Evolutionary conservation across 2,888 invertebrate species (phyloP).

Genomic region (Ennomos erosarius): DNA sequence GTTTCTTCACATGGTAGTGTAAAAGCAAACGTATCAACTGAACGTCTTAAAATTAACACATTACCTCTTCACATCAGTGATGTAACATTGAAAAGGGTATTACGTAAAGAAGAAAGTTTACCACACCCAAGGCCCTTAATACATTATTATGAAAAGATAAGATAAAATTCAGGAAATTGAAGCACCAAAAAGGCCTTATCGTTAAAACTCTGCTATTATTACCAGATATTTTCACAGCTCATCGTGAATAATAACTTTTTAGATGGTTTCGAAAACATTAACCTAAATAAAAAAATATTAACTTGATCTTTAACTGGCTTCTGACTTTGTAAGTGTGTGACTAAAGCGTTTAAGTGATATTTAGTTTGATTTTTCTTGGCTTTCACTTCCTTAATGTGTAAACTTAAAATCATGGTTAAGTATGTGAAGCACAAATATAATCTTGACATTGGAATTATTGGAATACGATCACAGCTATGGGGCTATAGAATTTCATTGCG

Average conservation of each 20-base stretch:
- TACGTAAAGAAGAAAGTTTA: conserved; percentile 52
- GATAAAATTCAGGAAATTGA: conserved; percentile 29
- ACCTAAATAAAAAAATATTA: conserved; percentile 37
- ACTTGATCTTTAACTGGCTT: conserved; percentile 38
- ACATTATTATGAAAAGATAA: conserved; percentile 33
- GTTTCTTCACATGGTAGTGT: neutral
- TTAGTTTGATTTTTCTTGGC: conserved; percentile 39
- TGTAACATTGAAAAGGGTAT: conserved; percentile 49
- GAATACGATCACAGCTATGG: no score
- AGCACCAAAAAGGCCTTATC: conserved; percentile 25
- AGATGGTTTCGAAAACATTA: conserved; percentile 35
- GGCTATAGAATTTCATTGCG: no score
- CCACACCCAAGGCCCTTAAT: conserved; percentile 42
- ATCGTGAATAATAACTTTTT: conserved; percentile 30
- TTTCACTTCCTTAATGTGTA: conserved; percentile 41
- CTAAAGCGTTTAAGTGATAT: conserved; percentile 36
- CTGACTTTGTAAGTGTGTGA: conserved; percentile 39
- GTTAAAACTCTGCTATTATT: conserved; percentile 17
- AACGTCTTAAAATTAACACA: conserved; percentile 44
- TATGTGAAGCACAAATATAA: conserved; percentile 25
- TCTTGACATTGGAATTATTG: conserved; percentile 7
- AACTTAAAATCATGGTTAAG: conserved; percentile 23
- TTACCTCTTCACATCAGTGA: conserved; percentile 41
- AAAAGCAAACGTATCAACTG: conserved; percentile 10
- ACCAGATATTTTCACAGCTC: conserved; percentile 28